These are phyloP conservation scores for Nomada ferruginata DNA, from an alignment of 2,888 invertebrate genomes.

Conservation along the genomic window DNA sequence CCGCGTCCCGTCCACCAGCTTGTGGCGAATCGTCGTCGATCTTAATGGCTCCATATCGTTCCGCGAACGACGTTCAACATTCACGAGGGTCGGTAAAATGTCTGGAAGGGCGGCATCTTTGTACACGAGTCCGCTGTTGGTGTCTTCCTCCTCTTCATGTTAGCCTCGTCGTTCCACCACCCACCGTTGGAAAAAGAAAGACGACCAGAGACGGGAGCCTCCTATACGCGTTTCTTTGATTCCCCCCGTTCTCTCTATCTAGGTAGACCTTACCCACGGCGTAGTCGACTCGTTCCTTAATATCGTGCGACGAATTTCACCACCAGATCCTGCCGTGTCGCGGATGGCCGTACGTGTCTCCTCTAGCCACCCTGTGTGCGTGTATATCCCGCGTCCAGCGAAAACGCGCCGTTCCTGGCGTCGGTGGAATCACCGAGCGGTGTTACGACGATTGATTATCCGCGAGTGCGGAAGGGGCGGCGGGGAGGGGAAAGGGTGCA, in stretches of 20 bases:
- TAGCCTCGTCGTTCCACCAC: not conserved
- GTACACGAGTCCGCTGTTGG: slow-evolving; percentile 3
- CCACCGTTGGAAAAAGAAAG: not conserved
- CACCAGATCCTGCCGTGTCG: not conserved
- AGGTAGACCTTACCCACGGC: too few relatives aligned
- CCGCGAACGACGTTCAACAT: slow-evolving; percentile 49
- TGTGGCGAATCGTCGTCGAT: slow-evolving; percentile 46
- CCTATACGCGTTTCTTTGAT: not conserved
- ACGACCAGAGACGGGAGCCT: not conserved
- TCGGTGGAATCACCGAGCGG: slow-evolving; percentile 80
- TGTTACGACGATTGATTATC: slow-evolving; percentile 84
- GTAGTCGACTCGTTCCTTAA: too few relatives aligned
- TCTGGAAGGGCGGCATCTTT: slow-evolving; percentile 68
- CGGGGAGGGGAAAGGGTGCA: slow-evolving; percentile 75
- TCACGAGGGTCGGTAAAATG: slow-evolving; percentile 63
- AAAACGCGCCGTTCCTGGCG: slow-evolving; percentile 69
- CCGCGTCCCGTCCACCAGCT: slow-evolving; percentile 20
- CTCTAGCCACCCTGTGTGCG: slow-evolving; percentile 13
- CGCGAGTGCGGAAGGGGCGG: slow-evolving; percentile 77
- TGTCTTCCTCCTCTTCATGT: not conserved
- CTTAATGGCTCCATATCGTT: slow-evolving; percentile 59
- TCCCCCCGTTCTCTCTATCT: not conserved
- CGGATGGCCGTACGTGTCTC: not conserved
- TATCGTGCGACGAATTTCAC: too few relatives aligned
- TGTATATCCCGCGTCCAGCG: slow-evolving; percentile 52